Percentiles rank a stretch among this genome's conserved stretches.
These are phyloP conservation scores for Drosophila koepferae DNA, from an alignment of 2,888 invertebrate genomes.

Conservation along the genomic window DNA sequence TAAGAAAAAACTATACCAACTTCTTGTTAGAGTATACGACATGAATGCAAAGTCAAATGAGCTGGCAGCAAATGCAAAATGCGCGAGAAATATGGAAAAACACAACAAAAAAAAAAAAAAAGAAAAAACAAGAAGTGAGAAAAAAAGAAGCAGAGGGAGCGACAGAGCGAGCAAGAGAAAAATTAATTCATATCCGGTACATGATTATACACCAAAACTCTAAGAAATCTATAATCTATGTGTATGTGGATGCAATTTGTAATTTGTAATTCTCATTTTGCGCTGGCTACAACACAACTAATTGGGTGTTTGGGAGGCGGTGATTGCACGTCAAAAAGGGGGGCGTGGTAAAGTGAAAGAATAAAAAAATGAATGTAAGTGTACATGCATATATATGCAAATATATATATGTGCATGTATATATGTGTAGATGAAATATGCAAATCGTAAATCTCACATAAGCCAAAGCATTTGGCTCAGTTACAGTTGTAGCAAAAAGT, in stretches of 20 bases:
- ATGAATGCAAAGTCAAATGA: conserved; percentile 26
- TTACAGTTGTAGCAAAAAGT: conserved; percentile 43
- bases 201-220: conserved; percentile 81
- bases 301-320: conserved; percentile 46
- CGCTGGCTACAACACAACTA: conserved; percentile 31
- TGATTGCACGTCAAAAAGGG: conserved; percentile 44
- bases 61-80: conserved; percentile 47
- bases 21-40: conserved; percentile 7
- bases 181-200: conserved; percentile 82
- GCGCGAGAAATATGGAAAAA: conserved; percentile 47
- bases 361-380: not conserved
- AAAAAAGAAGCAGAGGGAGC: conserved; percentile 1
- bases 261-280: conserved; percentile 61
- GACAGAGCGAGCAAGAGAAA: conserved; percentile 51
- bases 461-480: conserved; percentile 65
- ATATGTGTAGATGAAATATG: conserved; percentile 56
- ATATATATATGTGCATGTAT: not conserved
- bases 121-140: not conserved
- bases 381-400: not conserved
- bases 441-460: conserved; percentile 71
- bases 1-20: not conserved
- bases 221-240: conserved; percentile 73
- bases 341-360: not conserved
- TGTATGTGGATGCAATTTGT: conserved; percentile 59
- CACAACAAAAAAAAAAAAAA: not conserved